Evolutionary conservation across 2,797 vertebrate species (phyloP).

Genomic region (Phataginus tetradactyla): DNA sequence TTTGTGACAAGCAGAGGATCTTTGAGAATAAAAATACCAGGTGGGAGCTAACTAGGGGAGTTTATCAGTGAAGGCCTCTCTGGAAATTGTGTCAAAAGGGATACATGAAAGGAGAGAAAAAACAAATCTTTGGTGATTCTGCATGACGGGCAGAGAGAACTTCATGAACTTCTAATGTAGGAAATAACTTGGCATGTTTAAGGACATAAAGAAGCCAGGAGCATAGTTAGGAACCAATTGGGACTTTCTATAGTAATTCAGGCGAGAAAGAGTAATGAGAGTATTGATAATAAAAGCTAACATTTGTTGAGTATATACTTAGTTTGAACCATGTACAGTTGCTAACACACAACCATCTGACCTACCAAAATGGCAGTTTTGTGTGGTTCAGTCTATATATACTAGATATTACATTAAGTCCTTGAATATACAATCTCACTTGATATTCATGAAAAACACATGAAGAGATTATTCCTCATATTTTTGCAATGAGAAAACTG

Average conservation of each 20-base stretch:
- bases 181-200: background rate
- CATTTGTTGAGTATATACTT: background rate
- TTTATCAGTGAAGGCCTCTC: background rate
- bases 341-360: background rate
- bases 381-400: background rate
- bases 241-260: background rate
- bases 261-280: background rate
- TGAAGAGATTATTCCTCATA: background rate
- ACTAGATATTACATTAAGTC: background rate
- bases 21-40: background rate
- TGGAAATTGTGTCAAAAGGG: background rate
- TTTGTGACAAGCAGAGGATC: background rate
- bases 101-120: background rate
- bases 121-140: background rate
- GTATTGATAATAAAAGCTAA: background rate
- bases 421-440: background rate
- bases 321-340: background rate
- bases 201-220: background rate
- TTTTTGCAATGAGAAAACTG: constrained; percentile 2
- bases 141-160: background rate
- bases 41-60: background rate
- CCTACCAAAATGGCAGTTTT: background rate
- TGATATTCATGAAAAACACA: background rate
- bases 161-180: background rate
- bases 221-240: background rate